phyloP scores from a whole-genome alignment of 1,140 invertebrate genomes.

The Neotoxoptera formosana region DNA sequence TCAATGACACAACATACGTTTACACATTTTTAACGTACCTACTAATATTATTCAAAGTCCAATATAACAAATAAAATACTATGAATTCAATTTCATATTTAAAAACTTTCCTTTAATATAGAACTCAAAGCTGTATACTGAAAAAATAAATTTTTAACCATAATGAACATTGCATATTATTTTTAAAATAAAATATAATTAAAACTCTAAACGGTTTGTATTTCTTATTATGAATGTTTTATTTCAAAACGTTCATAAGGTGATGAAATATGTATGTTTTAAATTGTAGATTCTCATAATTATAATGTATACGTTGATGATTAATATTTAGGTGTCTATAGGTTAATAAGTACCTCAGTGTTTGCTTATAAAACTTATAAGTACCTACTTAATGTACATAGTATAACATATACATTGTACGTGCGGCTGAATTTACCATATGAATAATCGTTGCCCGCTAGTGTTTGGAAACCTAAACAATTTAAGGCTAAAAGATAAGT shows the following conservation, averaged over 20 bases:
- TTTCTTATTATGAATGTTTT: neutral
- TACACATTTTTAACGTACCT: neutral
- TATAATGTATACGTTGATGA: neutral
- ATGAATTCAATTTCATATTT: too few relatives aligned
- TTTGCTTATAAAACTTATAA: neutral
- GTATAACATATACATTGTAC: neutral
- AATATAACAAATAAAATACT: too few relatives aligned
- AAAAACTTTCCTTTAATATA: neutral
- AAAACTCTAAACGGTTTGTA: neutral
- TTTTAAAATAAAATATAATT: neutral
- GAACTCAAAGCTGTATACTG: neutral
- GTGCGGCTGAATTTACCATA: neutral
- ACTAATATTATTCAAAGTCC: neutral
- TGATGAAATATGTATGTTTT: neutral
- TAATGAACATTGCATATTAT: neutral
- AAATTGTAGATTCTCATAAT: neutral
- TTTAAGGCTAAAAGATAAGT: conserved; percentile 7
- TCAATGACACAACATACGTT: neutral
- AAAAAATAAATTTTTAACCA: neutral
- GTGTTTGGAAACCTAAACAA: neutral
- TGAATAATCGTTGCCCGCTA: neutral
- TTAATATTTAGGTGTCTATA: neutral
- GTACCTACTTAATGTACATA: neutral
- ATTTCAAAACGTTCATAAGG: neutral
- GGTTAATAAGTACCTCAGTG: neutral